Conservation (phyloP, 2,113 vertebrate species). For the Rynchops niger region DNA sequence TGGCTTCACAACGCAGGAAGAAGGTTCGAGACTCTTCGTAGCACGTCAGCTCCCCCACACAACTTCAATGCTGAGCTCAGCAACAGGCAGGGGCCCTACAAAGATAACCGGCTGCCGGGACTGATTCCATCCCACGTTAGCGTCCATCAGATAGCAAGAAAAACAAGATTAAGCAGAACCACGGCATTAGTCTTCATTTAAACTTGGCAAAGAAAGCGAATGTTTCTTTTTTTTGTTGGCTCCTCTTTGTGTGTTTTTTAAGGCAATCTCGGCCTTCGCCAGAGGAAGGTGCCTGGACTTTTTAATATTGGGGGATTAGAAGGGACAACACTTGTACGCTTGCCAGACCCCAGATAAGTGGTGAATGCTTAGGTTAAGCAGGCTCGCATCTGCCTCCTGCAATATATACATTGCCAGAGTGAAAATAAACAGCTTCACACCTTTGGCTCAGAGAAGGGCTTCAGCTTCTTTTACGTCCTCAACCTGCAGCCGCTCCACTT, state of each 20-base stretch:
- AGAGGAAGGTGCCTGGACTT: constrained; percentile 64
- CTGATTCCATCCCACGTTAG: constrained; percentile 5
- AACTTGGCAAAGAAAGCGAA: constrained; percentile 39
- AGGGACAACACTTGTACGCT: constrained; percentile 68
- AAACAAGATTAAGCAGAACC: constrained; percentile 56
- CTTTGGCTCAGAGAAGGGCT: constrained; percentile 48
- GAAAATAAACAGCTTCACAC: constrained; percentile 79
- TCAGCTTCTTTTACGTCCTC: neutral
- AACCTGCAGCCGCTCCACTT: neutral
- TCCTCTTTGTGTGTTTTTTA: constrained; percentile 3
- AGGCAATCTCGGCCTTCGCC: constrained; percentile 11
- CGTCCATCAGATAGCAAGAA: constrained; percentile 39
- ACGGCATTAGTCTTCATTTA: constrained; percentile 34
- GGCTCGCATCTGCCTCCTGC: constrained; percentile 66
- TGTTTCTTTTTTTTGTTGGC: constrained; percentile 40
- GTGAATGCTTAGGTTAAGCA: constrained; percentile 55
- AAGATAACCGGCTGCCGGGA: constrained; percentile 14
- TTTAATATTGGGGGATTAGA: constrained; percentile 64
- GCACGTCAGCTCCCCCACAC: neutral
- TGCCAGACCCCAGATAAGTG: constrained; percentile 68
- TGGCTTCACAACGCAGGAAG: neutral
- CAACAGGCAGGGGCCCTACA: neutral
- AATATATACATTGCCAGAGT: constrained; percentile 64
- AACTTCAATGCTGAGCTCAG: neutral
- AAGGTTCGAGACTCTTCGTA: neutral